These are phyloP conservation scores for Herpailurus yagouaroundi DNA, from an alignment of 2,113 vertebrate species.

Conservation along the genomic window DNA sequence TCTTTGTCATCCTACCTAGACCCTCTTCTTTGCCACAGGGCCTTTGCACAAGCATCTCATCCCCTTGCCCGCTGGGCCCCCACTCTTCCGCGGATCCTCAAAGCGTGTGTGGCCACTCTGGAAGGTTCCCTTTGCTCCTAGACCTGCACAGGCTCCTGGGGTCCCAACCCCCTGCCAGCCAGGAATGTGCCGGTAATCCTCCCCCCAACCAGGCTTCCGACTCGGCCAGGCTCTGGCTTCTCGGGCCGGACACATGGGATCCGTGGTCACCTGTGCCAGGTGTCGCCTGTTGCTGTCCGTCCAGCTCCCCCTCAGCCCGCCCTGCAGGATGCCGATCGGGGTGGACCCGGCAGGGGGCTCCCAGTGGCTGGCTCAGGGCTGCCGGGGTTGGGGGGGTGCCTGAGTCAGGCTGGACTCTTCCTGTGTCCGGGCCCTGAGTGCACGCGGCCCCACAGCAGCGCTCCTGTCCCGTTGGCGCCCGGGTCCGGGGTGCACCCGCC, in stretches of 20 bases:
- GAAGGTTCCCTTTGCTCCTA: too few relatives aligned
- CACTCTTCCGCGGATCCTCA: neutral
- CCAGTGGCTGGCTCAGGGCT: too few relatives aligned
- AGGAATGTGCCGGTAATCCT: neutral
- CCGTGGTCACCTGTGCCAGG: neutral
- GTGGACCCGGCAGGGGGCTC: too few relatives aligned
- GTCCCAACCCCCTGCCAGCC: neutral
- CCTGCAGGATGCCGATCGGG: neutral
- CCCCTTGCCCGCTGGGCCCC: neutral
- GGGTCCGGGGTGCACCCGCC: neutral
- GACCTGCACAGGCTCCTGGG: neutral
- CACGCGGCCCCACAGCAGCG: neutral
- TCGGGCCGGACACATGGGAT: neutral
- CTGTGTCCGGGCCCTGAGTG: too few relatives aligned
- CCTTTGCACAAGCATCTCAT: neutral
- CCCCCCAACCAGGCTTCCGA: too few relatives aligned
- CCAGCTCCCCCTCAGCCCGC: too few relatives aligned
- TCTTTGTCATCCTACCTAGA: neutral
- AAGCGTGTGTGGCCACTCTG: neutral
- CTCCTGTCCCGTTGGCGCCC: neutral
- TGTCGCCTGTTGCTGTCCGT: neutral
- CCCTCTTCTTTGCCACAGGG: neutral
- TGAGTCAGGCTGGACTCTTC: neutral
- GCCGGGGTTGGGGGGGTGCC: too few relatives aligned
- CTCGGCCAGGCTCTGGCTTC: too few relatives aligned